Evolutionary conservation across 2,797 vertebrate genomes (phyloP), one percentile per base, ranked within the genome.

Genomic region (Lemur catta): DNA sequence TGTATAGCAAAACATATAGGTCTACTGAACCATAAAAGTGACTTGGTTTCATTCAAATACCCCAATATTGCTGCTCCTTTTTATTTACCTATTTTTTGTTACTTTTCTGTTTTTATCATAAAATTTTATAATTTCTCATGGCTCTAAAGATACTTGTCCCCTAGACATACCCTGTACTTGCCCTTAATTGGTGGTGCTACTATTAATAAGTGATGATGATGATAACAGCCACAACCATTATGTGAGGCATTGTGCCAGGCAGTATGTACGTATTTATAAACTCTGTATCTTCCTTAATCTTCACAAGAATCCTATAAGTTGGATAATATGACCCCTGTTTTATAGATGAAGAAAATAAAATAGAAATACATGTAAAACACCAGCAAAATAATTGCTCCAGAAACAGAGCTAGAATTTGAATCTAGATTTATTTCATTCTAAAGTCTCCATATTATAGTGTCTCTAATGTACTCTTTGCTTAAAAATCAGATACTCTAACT

Each of bases 1-100:
- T 94, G 85, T 24, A 82, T 10, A 89, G 67, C 28, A 65, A 65
- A 87, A 89, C 3, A 13, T 41, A 67, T 2, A 78, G 78, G 75
- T 61, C 74, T 61, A 86, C n/a, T 55, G 50, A 59, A 48, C 33
- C 74, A 92, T 71, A 84, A 82, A 81, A 86, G 46, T 84, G 46
- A 78, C 80, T 69, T 89, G 79, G 15, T 26, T 96, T 95, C 50
- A 91, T 57, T 91, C 30, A 79, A 84, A 96, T 67, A 72, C 13
- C 50, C 78, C 84, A 89, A 17, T 57, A 95, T 30, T 74, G 26
- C 30, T 92, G 38, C 11, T 55, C 4, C 69, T 84, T 89, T 95
- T 57, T 18, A 26, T 8, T 80, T 41, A 82, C 26, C 38, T 90
- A 13, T n/a, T 80, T 82, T 94, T 89, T 67, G 65, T 87, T 80